phyloP scores from a whole-genome alignment of 2,113 vertebrate genomes.

The Rhipidura dahli region DNA sequence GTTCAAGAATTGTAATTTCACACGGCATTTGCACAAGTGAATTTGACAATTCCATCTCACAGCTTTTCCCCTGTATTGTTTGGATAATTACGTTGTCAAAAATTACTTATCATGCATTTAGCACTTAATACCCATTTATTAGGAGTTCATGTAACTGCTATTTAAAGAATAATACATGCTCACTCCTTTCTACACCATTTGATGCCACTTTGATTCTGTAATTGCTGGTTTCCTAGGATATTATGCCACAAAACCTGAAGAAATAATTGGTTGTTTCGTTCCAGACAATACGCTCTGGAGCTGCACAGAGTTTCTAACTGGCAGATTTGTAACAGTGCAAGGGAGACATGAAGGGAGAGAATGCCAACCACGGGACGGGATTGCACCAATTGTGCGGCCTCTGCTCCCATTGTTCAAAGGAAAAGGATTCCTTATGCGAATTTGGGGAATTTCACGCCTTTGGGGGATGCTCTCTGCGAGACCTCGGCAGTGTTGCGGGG shows the following conservation, averaged over 20 bases:
- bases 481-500: not conserved
- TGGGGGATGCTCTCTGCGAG: slow-evolving; percentile 2
- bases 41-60: slow-evolving; percentile 63
- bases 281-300: slow-evolving; percentile 77
- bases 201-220: slow-evolving; percentile 80
- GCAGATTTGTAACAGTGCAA: slow-evolving; percentile 67
- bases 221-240: slow-evolving; percentile 83
- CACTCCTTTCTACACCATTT: slow-evolving; percentile 70
- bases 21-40: not conserved
- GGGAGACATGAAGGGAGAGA: slow-evolving; percentile 35
- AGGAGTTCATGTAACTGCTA: slow-evolving; percentile 82
- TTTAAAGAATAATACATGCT: slow-evolving; percentile 79
- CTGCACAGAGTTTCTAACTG: slow-evolving; percentile 66
- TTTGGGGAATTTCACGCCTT: not conserved
- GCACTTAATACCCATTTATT: slow-evolving; percentile 81
- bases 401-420: not conserved
- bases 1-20: not conserved
- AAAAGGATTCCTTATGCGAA: not conserved
- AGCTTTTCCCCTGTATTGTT: slow-evolving; percentile 72
- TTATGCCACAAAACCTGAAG: slow-evolving; percentile 83
- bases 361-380: not conserved
- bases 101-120: slow-evolving; percentile 84
- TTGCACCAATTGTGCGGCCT: not conserved
- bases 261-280: slow-evolving; percentile 81
- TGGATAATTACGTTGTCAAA: slow-evolving; percentile 80